Conservation (phyloP, 2,797 vertebrate species). For the Acanthiza pusilla region DNA sequence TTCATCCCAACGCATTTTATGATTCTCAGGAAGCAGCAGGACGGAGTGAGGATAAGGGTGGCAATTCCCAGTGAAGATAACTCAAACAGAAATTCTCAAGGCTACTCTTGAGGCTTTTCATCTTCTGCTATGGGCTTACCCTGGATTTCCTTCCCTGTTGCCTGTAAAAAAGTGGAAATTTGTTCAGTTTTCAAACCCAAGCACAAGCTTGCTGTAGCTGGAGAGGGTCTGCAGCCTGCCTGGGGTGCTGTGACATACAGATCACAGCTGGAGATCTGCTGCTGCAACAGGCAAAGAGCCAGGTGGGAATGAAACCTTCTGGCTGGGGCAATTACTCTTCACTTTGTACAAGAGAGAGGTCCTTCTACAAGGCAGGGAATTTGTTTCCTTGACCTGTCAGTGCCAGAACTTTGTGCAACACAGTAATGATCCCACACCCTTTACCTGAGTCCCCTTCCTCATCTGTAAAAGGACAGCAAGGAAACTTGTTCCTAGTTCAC, state of each 20-base stretch:
- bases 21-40: not conserved
- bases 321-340: not conserved
- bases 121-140: not conserved
- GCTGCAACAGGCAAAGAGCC: not conserved
- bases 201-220: not conserved
- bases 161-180: not conserved
- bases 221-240: not conserved
- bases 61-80: not conserved
- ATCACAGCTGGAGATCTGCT: not conserved
- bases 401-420: not conserved
- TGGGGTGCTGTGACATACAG: not conserved
- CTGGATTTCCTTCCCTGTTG: not conserved
- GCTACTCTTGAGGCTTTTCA: not conserved
- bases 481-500: not conserved
- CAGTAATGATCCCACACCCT: not conserved
- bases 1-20: not conserved
- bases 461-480: not conserved
- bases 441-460: not conserved
- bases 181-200: not conserved
- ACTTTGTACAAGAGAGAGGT: not conserved
- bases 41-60: not conserved
- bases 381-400: not conserved
- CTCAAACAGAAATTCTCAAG: not conserved
- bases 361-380: not conserved
- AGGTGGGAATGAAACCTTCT: not conserved